Base-by-base conservation (phyloP, 1,140 invertebrate species). In the Pseudoatta argentina region DNA sequence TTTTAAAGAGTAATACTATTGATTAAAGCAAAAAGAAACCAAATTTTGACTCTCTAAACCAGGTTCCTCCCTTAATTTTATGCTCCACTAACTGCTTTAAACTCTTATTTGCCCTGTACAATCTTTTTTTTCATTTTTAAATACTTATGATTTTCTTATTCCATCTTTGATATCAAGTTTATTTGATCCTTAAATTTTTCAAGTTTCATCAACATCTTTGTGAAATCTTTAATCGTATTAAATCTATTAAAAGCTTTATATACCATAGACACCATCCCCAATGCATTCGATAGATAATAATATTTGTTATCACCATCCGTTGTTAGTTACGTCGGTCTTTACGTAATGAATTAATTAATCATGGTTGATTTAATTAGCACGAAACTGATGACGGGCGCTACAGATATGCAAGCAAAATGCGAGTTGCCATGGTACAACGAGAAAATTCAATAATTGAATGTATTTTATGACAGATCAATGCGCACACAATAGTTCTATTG, bases 261-360 rank as follows among this genome's bases (percentile, higher is more conserved):
- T 27, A 39, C 34, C 34, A 48, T 44, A 48, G 34, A 34, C 57
- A 34, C 18, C 24, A 61, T 83, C 55, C 21, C 53, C 24, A 61
- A 34, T 61, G n/a, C 57, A 75, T 63, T 72, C 7, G 59, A 73
- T 44, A 44, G 79, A 83, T 83, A 75, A 83, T 61, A 63, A 63
- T 75, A 83, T 73, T 83, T 83, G 39, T 83, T 83, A 83, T 83
- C 55, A 48, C 39, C 69, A 24, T 83, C n/a, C 66, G 66, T 34
- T 51, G 48, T 63, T 59, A 57, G 53, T 53, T 61, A 55, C 55
- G 69, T 83, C 34, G n/a, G 44, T 59, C 79, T 83, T 83, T 83
- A 83, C 69, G 69, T 75, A 83, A 75, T 83, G 44, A 83, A 83
- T 83, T 83, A 83, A 83, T 83, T 83, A 82, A 82, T 82, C 53